Base-by-base conservation (phyloP, 2,888 invertebrate species). In the Trypoxylon attenuatum region DNA sequence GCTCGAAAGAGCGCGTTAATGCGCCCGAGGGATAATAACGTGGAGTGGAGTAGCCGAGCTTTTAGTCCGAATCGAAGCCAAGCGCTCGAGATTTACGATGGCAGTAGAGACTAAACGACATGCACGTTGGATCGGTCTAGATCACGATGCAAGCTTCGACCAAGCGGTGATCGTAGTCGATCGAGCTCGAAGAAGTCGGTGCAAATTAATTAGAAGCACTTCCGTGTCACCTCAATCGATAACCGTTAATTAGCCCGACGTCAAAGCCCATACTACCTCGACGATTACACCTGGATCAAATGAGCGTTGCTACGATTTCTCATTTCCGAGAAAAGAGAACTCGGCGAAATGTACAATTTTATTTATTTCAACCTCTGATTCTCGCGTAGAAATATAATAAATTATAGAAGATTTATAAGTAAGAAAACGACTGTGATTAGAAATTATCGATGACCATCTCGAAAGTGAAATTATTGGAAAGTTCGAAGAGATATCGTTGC, bases 171-270 rank as follows among this genome's bases (percentile, higher is more conserved):
- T 4, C 33, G 1, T 4, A 13, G 13, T 33, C 46, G 45, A 18
- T 27, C 27, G 41, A 15, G 33, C 10, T 18, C 39, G 42, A 49
- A 23, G 43, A 43, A n/a, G 25, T 6, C 16, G 22, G 23, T 42
- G 53, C 19, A 42, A 66, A 66, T 61, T 69, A 67, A 69, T 69
- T 67, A 57, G 57, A 47, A 46, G 39, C 66, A 53, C 61, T 66
- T 57, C 54, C 50, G 46, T 13, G 49, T 23, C 52, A 45, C n/a
- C 49, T 41, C 52, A 49, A 68, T 68, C 68, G 67, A 66, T 68
- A 66, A 69, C 57, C 68, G 51, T 67, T 67, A 69, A 69, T 69
- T 61, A 61, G 61, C 21, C 23, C 18, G 54, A 38, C 46, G 46
- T 57, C 42, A 67, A 61, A 61, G 57, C 56, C 39, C 57, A 47